A percentile compares a stretch with the other conserved stretches of the same genome.
phyloP scores from a whole-genome alignment of 53 echinoderm and acorn worm genomes.

The Actinopyga echinites region DNA sequence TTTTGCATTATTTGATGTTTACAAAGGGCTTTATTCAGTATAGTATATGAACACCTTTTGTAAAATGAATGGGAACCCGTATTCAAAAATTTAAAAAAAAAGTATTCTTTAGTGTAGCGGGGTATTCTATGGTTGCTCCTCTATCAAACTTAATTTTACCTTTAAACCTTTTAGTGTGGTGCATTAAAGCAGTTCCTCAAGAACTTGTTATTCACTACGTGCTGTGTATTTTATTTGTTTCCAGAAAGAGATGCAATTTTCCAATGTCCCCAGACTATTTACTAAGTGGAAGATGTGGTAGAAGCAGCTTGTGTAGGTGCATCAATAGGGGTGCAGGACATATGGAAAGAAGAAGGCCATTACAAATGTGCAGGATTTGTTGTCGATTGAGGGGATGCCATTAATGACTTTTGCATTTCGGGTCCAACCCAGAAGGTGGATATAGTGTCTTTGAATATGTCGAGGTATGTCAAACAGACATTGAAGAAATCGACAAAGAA shows the following conservation, averaged over 20 bases:
- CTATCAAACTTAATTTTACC: no score
- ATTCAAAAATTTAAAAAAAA: no score
- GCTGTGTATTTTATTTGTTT: neutral
- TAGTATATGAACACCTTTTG: no score
- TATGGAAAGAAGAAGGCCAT: neutral
- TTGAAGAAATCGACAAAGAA: neutral
- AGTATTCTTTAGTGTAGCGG: no score
- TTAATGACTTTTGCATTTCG: neutral
- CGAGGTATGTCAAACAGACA: neutral
- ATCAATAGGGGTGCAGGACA: neutral
- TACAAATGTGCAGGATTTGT: constrained; percentile 5
- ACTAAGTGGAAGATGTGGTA: neutral
- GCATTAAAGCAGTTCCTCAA: no score
- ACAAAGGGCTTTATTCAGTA: no score
- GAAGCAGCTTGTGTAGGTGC: neutral
- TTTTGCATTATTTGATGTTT: no score
- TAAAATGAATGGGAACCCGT: no score
- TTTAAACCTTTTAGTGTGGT: no score
- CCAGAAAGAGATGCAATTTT: constrained; percentile 1
- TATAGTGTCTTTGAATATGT: neutral
- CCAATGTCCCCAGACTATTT: neutral
- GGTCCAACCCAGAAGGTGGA: neutral
- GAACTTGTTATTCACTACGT: no score
- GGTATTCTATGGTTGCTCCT: no score
- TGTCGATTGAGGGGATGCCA: neutral